Base-by-base conservation (phyloP, 2,888 invertebrate species). In the Lithophane socia region DNA sequence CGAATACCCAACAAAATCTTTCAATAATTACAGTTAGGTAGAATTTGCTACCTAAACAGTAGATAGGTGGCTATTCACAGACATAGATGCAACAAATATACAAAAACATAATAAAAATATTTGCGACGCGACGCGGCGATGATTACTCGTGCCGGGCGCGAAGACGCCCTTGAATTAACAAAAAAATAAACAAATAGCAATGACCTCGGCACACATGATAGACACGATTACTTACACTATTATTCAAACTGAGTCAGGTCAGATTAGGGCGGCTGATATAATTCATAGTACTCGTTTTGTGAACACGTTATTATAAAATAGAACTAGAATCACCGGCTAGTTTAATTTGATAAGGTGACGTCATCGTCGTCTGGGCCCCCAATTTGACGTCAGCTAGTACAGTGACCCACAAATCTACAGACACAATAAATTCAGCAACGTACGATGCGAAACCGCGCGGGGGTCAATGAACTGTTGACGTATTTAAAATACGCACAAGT, bases 361-460 rank as follows among this genome's bases (percentile, higher is more conserved):
- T 96, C 96, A 96, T 90, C 85, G 79, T 91, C 90, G 94, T 93
- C 94, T 93, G 95, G 94, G 93, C 94, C 95, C 96, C 95, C 92
- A 92, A 92, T 94, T 93, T 93, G 93, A 95, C 94, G 95, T 96
- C 95, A 95, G 93, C 92, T 94, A 95, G 94, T 93, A 92, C 94
- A 94, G 93, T 95, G 96, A 96, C 96, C 96, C 94, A 96, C 95
- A 96, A 96, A 96, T 95, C 96, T 96, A 96, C 95, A 96, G 96
- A 96, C 96, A 96, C 96, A 96, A 95, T 96, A 95, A 95, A 95
- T 94, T 96, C 94, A 94, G 92, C 94, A 94, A 93, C 94, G 94
- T 94, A 94, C 94, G 93, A 92, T 92, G 95, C 95, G 93, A 95
- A 95, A 92, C 93, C 91, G 91, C 91, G 91, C 91, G 93, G 95